A percentile compares a stretch with the other conserved stretches of the same genome.
These are phyloP conservation scores for Drosophila rubida DNA, from an alignment of 2,888 invertebrate species.

Conservation along the genomic window DNA sequence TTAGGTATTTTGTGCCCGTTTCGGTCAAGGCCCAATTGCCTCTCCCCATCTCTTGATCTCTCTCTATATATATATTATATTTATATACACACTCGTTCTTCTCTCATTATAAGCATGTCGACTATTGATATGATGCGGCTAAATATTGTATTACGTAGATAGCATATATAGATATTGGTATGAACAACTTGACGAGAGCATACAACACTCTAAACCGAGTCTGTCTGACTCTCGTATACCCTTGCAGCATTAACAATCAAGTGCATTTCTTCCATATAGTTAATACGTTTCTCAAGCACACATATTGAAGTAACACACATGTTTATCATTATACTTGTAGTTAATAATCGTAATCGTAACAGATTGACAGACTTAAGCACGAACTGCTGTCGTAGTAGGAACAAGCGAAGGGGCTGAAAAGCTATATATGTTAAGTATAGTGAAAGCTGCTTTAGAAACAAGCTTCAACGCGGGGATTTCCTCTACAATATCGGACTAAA, in stretches of 20 bases:
- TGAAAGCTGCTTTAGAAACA: not conserved
- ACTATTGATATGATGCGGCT: conserved; percentile 69
- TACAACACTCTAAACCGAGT: not conserved
- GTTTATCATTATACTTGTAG: conserved; percentile 12
- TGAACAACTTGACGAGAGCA: conserved; percentile 16
- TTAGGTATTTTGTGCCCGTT: conserved; percentile 50
- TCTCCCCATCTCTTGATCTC: not conserved
- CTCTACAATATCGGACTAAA: not conserved
- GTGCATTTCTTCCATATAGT: conserved; percentile 7
- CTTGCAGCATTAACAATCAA: conserved; percentile 38
- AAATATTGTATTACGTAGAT: conserved; percentile 35
- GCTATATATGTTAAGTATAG: conserved; percentile 2
- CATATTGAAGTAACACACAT: not conserved
- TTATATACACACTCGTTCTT: conserved; percentile 10
- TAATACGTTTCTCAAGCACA: conserved; percentile 3
- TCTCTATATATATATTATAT: conserved; percentile 34
- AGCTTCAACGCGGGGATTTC: not conserved
- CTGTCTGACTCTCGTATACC: conserved; percentile 25
- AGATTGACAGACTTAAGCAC: conserved; percentile 29
- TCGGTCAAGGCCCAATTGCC: conserved; percentile 4
- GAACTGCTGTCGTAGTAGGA: conserved; percentile 42
- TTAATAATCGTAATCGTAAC: conserved; percentile 22
- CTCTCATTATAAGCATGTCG: conserved; percentile 30
- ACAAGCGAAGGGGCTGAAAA: conserved; percentile 33
- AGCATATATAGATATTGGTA: conserved; percentile 3